Percentiles rank a stretch among this genome's conserved stretches.
Conservation (phyloP, 2,888 invertebrate genomes). For the Pyrrhia umbra region DNA sequence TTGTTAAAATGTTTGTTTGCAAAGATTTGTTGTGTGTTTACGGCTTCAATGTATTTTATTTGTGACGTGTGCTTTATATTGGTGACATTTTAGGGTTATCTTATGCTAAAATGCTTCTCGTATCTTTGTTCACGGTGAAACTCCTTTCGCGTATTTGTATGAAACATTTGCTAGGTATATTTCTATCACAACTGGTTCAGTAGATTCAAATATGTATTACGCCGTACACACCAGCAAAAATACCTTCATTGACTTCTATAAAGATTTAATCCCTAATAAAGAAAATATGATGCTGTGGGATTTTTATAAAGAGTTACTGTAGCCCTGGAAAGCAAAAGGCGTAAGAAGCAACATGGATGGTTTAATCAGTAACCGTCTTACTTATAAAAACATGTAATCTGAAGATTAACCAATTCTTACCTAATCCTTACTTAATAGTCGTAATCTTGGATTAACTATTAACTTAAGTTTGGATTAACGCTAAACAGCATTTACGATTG, state of each 20-base stretch:
- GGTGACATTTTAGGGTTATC: slow-evolving; percentile 20
- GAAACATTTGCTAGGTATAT: not conserved
- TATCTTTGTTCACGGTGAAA: slow-evolving; percentile 1
- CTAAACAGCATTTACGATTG: no score
- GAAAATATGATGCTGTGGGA: no score
- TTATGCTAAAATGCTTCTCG: slow-evolving; percentile 1
- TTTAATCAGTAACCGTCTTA: no score
- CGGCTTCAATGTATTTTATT: slow-evolving; percentile 45
- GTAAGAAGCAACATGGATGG: no score
- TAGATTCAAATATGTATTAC: not conserved
- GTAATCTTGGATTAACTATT: no score
- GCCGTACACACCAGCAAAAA: not conserved
- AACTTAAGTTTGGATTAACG: no score
- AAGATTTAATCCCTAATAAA: no score
- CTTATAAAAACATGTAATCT: no score
- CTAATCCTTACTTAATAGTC: no score
- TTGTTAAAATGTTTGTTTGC: slow-evolving; percentile 45
- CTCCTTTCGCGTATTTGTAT: not conserved
- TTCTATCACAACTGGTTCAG: not conserved
- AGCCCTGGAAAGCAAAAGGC: no score
- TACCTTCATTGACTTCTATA: not conserved
- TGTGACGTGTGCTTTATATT: not conserved
- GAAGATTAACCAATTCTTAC: no score
- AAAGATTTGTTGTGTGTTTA: slow-evolving; percentile 40
- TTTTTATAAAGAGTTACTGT: no score